Base-by-base conservation (phyloP, 2,797 vertebrate genomes). In the Leptoclinus maculatus region DNA sequence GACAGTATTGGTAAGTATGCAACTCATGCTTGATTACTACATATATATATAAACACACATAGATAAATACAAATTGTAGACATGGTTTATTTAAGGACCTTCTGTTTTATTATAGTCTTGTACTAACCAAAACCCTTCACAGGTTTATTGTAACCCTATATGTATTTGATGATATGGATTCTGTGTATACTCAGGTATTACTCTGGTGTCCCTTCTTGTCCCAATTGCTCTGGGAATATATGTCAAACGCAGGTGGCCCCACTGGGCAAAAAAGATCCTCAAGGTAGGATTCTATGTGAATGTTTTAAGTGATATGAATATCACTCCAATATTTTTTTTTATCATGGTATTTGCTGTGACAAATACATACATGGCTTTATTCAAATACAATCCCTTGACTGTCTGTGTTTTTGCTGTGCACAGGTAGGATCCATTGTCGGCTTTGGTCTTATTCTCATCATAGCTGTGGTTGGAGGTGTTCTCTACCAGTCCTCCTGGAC, bases 401-500 rank as follows among this genome's bases (percentile, higher is more conserved):
- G 39, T 21, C 21, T 64, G 25, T 53, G 60, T 71, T 21, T 64
- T 21, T 75, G 32, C 43, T 62, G 58, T 43, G 63, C 79, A 36
- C 91, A 99, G 98, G 0, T 98, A 0, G 98, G 98, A 3, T 99
- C 98, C 47, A 89, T 97, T 19, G 19, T 66, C 1, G 98, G 98
- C 16, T 91, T 93, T 1, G 0, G 65, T 54, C 96, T 99, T 17
- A 98, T 99, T 0, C 34, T 99, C 49, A 5, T 96, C 78, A 94
- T 95, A 19, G 97, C 98, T 9, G 97, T 99, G 69, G 84, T 97
- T 41, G 97, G 97, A 29, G 98, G 97, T 16, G 87, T 99, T 73
- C 95, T 99, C 7, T 99, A 99, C 89, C 94, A 94, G 92, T 96
- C 97, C 7, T 97, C 98, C 66, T 99, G 98, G 98, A 64, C 12